phyloP scores from a whole-genome alignment of 2,888 invertebrate genomes.

The Cynaeus angustus region DNA sequence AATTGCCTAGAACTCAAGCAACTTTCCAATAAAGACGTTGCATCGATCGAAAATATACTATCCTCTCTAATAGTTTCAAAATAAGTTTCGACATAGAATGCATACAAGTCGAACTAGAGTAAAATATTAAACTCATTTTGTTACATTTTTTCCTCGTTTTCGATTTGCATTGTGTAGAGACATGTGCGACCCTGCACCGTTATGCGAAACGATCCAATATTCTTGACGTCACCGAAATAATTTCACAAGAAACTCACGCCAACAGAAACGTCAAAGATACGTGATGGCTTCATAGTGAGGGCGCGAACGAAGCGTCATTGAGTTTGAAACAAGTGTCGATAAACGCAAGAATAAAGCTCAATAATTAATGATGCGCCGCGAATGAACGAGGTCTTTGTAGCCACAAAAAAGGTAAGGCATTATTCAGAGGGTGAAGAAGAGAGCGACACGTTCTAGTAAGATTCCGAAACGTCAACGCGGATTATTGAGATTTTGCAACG shows the following conservation, averaged over 20 bases:
- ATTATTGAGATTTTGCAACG: no score
- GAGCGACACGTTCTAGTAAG: no score
- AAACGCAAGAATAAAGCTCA: conserved; percentile 23
- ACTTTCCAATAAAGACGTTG: not conserved
- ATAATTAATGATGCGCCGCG: conserved; percentile 21
- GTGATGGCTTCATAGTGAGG: conserved; percentile 30
- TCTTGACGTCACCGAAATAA: conserved; percentile 3
- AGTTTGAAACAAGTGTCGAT: conserved; percentile 26
- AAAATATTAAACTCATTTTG: conserved; percentile 8
- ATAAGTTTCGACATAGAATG: conserved; percentile 2
- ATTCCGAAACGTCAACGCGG: no score
- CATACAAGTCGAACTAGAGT: not conserved
- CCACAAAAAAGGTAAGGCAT: no score
- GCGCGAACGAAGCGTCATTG: not conserved
- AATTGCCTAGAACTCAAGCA: not conserved
- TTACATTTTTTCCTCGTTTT: conserved; percentile 3
- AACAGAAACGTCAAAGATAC: conserved; percentile 20
- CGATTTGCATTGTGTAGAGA: conserved; percentile 9
- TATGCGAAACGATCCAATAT: conserved; percentile 9
- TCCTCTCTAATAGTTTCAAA: not conserved
- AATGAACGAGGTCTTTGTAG: not conserved
- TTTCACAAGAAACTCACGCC: conserved; percentile 1
- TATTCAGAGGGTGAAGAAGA: no score
- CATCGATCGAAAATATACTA: not conserved
- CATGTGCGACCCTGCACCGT: conserved; percentile 1